Percentiles rank a stretch among this genome's conserved stretches.
These are phyloP conservation scores for Hippasteria phrygiana DNA, from an alignment of 53 echinoderm and acorn worm species.

Conservation along the genomic window DNA sequence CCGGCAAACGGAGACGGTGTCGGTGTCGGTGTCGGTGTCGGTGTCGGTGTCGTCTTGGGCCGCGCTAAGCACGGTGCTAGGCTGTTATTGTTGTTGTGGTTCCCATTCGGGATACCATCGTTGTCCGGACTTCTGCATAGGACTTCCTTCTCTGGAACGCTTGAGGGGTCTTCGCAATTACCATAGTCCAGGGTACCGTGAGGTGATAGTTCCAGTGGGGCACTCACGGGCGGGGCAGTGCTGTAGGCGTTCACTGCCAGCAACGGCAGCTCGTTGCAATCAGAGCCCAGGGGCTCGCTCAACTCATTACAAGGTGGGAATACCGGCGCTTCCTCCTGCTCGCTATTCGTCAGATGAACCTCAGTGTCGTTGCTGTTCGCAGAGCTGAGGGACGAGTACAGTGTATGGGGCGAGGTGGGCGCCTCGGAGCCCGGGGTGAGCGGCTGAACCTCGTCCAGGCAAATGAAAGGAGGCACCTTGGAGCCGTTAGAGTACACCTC, in stretches of 20 bases:
- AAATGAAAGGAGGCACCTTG: constrained; percentile 67
- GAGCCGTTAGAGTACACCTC: constrained; percentile 51
- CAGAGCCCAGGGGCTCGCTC: constrained; percentile 5
- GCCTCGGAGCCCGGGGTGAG: constrained; percentile 60
- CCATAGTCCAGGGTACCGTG: neutral
- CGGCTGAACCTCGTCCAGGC: constrained; percentile 76
- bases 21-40: too few species aligned
- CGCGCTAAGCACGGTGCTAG: constrained; percentile 5
- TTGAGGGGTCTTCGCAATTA: neutral
- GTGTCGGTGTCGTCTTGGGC: neutral
- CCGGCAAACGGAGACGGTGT: constrained; percentile 8
- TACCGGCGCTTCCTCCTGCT: neutral
- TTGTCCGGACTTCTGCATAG: neutral
- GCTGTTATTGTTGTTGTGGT: constrained; percentile 42
- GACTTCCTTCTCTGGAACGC: neutral
- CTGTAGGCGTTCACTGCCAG: constrained; percentile 41
- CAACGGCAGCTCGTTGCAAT: constrained; percentile 41
- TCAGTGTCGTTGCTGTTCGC: constrained; percentile 7
- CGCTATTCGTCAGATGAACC: neutral
- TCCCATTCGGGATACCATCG: constrained; percentile 36
- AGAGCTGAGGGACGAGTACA: constrained; percentile 21
- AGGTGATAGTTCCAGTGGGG: neutral
- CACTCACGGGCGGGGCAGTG: neutral
- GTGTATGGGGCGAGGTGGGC: constrained; percentile 15
- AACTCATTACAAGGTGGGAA: neutral